A percentile compares a stretch with the other conserved stretches of the same genome.
Evolutionary conservation across 2,113 vertebrate genomes (phyloP).

Genomic region (Chunga burmeisteri): DNA sequence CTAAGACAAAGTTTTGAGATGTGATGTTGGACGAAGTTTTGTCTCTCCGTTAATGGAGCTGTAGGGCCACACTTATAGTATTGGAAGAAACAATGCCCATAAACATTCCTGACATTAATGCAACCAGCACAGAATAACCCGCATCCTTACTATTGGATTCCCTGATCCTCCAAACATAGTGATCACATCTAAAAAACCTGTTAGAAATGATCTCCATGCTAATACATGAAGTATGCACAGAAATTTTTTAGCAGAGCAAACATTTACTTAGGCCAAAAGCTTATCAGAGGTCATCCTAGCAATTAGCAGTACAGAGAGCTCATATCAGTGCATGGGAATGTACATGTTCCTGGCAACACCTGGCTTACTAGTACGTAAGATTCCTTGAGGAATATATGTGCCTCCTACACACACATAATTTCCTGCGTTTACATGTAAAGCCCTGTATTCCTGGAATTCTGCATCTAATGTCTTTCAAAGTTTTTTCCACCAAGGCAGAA

Average conservation of each 20-base stretch:
- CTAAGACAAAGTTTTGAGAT: background rate
- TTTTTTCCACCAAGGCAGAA: background rate
- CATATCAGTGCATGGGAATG: background rate
- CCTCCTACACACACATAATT: background rate
- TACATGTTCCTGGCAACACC: background rate
- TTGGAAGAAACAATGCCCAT: background rate
- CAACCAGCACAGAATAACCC: background rate
- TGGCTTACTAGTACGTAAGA: background rate
- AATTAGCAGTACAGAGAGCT: background rate
- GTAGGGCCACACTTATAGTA: background rate
- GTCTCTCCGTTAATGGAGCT: background rate
- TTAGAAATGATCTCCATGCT: background rate
- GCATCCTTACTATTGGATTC: background rate
- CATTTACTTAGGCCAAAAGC: background rate
- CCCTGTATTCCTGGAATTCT: background rate
- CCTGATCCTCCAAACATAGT: background rate
- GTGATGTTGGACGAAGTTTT: background rate
- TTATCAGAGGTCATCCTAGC: background rate
- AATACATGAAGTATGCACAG: background rate
- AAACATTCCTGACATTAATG: background rate
- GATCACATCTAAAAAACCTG: background rate
- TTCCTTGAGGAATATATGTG: background rate
- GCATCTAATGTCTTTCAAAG: background rate
- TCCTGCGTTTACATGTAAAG: background rate
- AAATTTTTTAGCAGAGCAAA: background rate